These are phyloP conservation scores for Megastigmus dorsalis DNA, from an alignment of 2,888 invertebrate species.

Conservation along the genomic window DNA sequence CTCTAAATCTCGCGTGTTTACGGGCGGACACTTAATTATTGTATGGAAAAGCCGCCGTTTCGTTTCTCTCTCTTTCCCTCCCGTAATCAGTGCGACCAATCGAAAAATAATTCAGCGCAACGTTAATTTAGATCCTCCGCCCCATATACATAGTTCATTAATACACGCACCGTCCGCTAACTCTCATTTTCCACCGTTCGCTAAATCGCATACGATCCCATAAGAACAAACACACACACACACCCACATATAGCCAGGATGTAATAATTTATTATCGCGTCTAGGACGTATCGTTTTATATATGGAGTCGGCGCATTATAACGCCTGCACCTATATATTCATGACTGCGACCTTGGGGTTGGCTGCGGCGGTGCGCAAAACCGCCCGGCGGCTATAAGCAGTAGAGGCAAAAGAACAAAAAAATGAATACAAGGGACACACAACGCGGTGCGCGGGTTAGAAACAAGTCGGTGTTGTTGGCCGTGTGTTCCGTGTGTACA, in stretches of 20 bases:
- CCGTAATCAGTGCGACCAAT: conserved; percentile 20
- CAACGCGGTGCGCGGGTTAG: not conserved
- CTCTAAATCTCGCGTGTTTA: not conserved
- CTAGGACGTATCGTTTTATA: conserved; percentile 38
- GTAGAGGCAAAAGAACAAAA: not conserved
- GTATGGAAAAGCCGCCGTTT: not conserved
- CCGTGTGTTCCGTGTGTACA: no score
- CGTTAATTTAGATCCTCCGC: not conserved
- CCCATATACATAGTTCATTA: not conserved
- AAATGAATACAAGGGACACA: not conserved
- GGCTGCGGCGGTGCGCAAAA: not conserved
- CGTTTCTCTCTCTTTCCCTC: not conserved
- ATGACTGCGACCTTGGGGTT: conserved; percentile 36
- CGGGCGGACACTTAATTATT: not conserved
- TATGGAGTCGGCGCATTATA: not conserved
- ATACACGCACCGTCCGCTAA: not conserved
- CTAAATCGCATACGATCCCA: not conserved
- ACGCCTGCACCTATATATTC: not conserved
- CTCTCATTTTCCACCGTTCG: not conserved
- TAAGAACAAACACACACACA: no score
- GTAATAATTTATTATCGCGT: conserved; percentile 40
- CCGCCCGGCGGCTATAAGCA: not conserved
- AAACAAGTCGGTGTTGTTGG: conserved; percentile 13
- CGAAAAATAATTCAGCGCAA: conserved; percentile 24
- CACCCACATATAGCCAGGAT: no score